phyloP scores from a whole-genome alignment of 2,113 vertebrate species.

The Grallaria varia region DNA sequence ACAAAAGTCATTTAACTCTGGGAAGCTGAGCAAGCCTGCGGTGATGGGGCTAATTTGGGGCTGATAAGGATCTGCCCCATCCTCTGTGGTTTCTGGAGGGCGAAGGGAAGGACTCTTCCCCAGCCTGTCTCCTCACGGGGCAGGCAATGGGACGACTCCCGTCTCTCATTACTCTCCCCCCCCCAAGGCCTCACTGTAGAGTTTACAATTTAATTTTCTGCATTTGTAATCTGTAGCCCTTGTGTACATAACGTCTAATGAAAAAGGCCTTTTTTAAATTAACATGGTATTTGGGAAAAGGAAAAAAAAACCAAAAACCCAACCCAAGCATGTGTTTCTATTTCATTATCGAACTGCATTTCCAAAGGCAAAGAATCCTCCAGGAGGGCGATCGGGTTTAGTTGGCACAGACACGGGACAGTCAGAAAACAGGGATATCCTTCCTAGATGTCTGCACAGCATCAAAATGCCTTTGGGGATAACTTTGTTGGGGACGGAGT shows the following conservation, averaged over 20 bases:
- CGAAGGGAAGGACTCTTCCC: not conserved
- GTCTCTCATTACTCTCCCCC: constrained; percentile 25
- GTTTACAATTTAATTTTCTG: constrained; percentile 73
- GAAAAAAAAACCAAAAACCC: not conserved
- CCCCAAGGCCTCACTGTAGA: constrained; percentile 34
- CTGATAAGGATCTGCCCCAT: constrained; percentile 41
- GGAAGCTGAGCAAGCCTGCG: not conserved
- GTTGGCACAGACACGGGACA: constrained; percentile 3
- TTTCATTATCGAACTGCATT: constrained; percentile 53
- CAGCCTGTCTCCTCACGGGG: not conserved
- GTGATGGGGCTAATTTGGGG: not conserved
- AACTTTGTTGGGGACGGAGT: not conserved
- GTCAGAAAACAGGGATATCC: not conserved
- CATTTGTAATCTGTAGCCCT: constrained; percentile 66
- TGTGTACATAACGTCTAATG: constrained; percentile 65
- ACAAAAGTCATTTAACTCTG: not conserved
- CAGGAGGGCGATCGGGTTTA: constrained; percentile 1
- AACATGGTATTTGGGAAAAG: constrained; percentile 64
- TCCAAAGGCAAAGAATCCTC: constrained; percentile 6
- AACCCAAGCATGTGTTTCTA: constrained; percentile 70
- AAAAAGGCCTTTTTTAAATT: constrained; percentile 76
- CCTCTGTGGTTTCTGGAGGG: constrained; percentile 11
- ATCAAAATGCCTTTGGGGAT: not conserved
- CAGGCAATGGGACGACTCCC: not conserved
- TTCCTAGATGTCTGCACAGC: not conserved